Base-by-base conservation (phyloP, 2,888 invertebrate genomes). In the Ypsolopha sequella region DNA sequence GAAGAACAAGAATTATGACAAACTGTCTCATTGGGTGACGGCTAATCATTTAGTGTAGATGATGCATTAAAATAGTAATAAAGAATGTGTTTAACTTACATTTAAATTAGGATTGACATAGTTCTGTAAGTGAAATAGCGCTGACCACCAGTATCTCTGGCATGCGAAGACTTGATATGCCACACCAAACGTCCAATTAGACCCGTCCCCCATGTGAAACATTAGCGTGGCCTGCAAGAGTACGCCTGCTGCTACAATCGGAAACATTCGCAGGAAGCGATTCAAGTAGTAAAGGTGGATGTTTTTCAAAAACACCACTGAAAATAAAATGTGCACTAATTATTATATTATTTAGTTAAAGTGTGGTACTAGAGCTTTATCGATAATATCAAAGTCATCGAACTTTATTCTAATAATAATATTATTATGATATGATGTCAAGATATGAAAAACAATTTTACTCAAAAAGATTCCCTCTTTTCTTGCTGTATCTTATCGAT, bases 261-360 rank as follows among this genome's bases (percentile, higher is more conserved):
- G 80, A 46, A 79, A 76, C 69, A 80, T 71, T 3, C 80, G 63
- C 0, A 81, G 63, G 0, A 79, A 57, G 6, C 80, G 77, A 41
- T 78, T 72, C 6, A 80, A 56, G 56, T 80, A 80, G 56, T 78
- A 81, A 3, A 76, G 41, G 48, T 79, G 80, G 1, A 81, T 58
- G 36, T 64, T 75, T 52, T 68, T 75, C 0, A 79, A 7, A 0
- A 80, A 62, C 47, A 60, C 60, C 44, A 60, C 80, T 80, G 65
- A 6, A 75, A 76, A 50, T 44, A 10, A 7, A n/a, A n/a, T n/a
- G n/a, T n/a, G n/a, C n/a, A n/a, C n/a, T n/a, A n/a, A 44, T 24
- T 33, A 4, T 24, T 24, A 24, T 4, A n/a, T 24, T 24, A 24
- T 24, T 24, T 3, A 4, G 24, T 24, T 24, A 24, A 24, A 24